phyloP scores from a whole-genome alignment of 2,888 invertebrate genomes.

The Baronia brevicornis region DNA sequence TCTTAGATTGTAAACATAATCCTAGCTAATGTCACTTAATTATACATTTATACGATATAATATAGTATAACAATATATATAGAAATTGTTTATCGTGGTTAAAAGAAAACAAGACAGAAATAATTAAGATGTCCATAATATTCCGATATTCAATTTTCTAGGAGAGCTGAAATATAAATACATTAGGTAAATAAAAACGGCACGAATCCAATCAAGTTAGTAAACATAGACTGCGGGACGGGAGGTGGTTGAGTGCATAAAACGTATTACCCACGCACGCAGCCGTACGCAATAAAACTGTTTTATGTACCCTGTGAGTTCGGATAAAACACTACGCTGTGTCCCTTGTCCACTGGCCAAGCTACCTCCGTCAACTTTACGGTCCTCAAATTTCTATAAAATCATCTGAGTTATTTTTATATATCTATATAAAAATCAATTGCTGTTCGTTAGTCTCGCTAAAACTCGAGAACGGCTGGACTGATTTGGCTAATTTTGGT shows the following conservation, averaged over 20 bases:
- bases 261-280: conserved; percentile 38
- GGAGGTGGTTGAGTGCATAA: conserved; percentile 34
- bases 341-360: conserved; percentile 38
- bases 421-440: no score
- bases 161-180: conserved; percentile 45
- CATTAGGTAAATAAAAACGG: conserved; percentile 60
- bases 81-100: no score
- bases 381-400: conserved; percentile 70
- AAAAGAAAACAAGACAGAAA: conserved; percentile 7
- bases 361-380: conserved; percentile 62
- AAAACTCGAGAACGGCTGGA: no score
- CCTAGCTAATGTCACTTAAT: no score
- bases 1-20: no score
- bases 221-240: conserved; percentile 40
- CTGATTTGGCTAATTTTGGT: no score
- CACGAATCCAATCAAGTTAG: conserved; percentile 69
- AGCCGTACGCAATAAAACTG: conserved; percentile 55
- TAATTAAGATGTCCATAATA: conserved; percentile 10
- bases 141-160: conserved; percentile 27
- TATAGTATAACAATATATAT: no score
- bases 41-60: no score
- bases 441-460: no score
- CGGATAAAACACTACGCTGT: conserved; percentile 52
- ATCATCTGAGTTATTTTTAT: conserved; percentile 30
- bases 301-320: conserved; percentile 56